A percentile compares a stretch with the other conserved stretches of the same genome.
Evolutionary conservation across 1,140 invertebrate genomes (phyloP).

Genomic region (Drosophila guanche): DNA sequence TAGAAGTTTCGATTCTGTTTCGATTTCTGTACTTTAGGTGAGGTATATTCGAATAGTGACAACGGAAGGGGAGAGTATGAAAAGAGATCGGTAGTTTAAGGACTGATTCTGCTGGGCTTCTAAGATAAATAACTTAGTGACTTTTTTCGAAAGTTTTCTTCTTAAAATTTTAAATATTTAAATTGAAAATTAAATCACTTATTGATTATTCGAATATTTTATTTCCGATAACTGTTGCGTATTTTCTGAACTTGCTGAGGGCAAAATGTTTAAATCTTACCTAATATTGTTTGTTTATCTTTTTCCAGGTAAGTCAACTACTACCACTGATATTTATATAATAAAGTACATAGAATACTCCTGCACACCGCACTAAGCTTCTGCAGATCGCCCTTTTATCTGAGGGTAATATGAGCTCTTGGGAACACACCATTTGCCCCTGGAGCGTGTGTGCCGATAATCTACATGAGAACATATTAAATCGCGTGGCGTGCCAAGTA

Average conservation of each 20-base stretch:
- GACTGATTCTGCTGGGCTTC: too few relatives aligned
- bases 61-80: too few relatives aligned
- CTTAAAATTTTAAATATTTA: neutral
- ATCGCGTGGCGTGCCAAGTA: slow-evolving; percentile 1
- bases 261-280: too few relatives aligned
- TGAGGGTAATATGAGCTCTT: slow-evolving; percentile 26
- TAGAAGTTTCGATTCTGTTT: slow-evolving; percentile 1
- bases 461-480: neutral
- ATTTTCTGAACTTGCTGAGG: neutral
- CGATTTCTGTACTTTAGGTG: too few relatives aligned
- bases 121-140: too few relatives aligned
- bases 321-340: neutral
- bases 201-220: slow-evolving; percentile 10
- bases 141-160: too few relatives aligned
- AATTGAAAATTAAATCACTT: neutral
- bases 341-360: slow-evolving; percentile 17
- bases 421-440: neutral
- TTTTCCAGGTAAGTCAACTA: slow-evolving; percentile 60
- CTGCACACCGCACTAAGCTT: slow-evolving; percentile 5
- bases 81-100: too few relatives aligned
- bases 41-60: too few relatives aligned
- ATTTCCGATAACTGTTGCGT: slow-evolving; percentile 6
- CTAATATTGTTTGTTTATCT: slow-evolving; percentile 13
- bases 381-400: neutral
- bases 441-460: neutral